Evolutionary conservation across 2,797 vertebrate species (phyloP).

Genomic region (Aythya fuligula): DNA sequence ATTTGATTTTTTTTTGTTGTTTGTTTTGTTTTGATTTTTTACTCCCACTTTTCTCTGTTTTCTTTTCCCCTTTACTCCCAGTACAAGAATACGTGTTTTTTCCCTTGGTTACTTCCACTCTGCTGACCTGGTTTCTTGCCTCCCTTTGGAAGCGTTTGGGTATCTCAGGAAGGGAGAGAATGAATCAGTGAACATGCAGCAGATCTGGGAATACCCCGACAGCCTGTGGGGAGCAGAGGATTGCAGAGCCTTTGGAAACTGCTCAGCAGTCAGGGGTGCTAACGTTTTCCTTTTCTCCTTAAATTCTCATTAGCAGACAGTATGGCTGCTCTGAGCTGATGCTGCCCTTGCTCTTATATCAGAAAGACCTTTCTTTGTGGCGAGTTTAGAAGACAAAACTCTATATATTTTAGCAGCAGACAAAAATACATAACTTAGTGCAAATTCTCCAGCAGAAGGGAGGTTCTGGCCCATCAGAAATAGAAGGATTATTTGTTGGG

Average conservation of each 20-base stretch:
- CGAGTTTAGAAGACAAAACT: background rate
- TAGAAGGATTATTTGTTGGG: background rate
- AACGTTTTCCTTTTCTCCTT: background rate
- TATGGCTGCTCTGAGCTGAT: background rate
- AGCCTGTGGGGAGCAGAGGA: background rate
- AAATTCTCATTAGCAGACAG: background rate
- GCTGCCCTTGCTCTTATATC: background rate
- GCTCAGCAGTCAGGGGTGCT: fast-evolving
- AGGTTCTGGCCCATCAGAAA: background rate
- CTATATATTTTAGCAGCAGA: background rate
- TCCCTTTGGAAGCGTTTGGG: conserved; percentile 46
- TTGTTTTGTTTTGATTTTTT: background rate
- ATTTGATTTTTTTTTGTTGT: background rate
- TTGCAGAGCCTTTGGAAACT: background rate
- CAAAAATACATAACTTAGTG: background rate
- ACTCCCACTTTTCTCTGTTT: background rate
- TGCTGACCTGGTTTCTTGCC: conserved; percentile 54
- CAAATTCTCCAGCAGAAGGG: background rate
- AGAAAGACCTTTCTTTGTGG: background rate
- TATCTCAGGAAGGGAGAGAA: background rate
- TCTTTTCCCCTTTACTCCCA: background rate
- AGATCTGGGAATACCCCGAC: background rate
- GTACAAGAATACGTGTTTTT: conserved; percentile 7
- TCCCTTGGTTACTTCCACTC: conserved; percentile 47
- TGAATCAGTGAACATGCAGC: conserved; percentile 39